Evolutionary conservation across 2,113 vertebrate genomes (phyloP).

Genomic region (Dendrocopos noguchii): DNA sequence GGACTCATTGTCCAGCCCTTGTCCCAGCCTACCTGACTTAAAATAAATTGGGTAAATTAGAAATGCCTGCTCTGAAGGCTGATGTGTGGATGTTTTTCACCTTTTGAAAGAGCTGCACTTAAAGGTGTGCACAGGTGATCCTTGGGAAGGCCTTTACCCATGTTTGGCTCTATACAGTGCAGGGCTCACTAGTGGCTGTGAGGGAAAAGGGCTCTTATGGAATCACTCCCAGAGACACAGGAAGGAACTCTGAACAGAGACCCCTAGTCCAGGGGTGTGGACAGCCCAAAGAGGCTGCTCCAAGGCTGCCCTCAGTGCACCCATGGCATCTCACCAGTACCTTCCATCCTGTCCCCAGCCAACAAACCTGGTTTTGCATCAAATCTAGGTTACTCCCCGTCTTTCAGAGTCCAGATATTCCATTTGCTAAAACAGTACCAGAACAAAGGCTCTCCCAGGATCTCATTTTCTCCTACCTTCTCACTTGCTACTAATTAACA

Average conservation of each 20-base stretch:
- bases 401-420: neutral
- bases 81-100: neutral
- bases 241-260: neutral
- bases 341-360: neutral
- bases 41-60: neutral
- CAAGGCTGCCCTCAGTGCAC: accelerated
- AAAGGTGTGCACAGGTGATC: neutral
- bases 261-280: accelerated
- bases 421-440: neutral
- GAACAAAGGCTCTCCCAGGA: constrained; percentile 18
- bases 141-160: neutral
- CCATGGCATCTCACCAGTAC: neutral
- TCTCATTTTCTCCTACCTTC: neutral
- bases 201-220: neutral
- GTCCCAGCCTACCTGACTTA: neutral
- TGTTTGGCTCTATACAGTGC: neutral
- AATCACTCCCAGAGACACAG: accelerated
- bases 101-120: neutral
- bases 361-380: neutral
- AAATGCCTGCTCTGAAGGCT: neutral
- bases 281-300: neutral
- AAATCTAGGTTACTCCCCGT: neutral
- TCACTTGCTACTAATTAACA: constrained; percentile 4
- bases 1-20: neutral
- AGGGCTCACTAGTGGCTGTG: neutral